phyloP scores from a whole-genome alignment of 2,888 invertebrate genomes.

The Limnephilus rhombicus region DNA sequence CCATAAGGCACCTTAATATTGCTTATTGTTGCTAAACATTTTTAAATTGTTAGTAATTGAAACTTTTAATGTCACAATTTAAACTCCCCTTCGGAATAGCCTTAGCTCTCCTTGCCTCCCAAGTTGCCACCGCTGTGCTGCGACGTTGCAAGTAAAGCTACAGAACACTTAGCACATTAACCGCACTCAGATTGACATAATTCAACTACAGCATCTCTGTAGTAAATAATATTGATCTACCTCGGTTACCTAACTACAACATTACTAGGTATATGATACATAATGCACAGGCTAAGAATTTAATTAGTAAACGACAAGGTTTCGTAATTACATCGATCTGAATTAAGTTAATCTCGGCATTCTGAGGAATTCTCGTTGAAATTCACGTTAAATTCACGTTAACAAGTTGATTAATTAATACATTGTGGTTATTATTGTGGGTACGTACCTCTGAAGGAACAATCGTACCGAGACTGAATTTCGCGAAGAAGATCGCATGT shows the following conservation, averaged over 20 bases:
- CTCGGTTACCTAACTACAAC: neutral
- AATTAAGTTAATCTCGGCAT: neutral
- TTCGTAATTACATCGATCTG: neutral
- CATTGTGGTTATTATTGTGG: neutral
- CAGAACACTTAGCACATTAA: neutral
- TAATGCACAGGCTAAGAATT: neutral
- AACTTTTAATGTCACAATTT: no score
- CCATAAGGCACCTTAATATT: no score
- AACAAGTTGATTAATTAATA: neutral
- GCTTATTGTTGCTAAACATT: no score
- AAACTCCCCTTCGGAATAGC: no score
- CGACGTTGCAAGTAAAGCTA: neutral
- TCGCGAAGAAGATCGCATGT: neutral
- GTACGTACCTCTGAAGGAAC: neutral
- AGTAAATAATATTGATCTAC: neutral
- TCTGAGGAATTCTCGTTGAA: neutral
- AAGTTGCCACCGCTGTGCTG: neutral
- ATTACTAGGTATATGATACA: neutral
- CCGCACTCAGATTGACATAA: neutral
- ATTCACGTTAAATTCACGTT: slow-evolving; percentile 1
- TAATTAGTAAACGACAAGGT: neutral
- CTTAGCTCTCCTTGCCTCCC: no score
- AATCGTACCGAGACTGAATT: neutral
- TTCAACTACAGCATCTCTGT: neutral
- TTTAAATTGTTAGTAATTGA: no score